Base-by-base conservation (phyloP, 2,888 invertebrate genomes). In the Rambutsinella grinnellia region DNA sequence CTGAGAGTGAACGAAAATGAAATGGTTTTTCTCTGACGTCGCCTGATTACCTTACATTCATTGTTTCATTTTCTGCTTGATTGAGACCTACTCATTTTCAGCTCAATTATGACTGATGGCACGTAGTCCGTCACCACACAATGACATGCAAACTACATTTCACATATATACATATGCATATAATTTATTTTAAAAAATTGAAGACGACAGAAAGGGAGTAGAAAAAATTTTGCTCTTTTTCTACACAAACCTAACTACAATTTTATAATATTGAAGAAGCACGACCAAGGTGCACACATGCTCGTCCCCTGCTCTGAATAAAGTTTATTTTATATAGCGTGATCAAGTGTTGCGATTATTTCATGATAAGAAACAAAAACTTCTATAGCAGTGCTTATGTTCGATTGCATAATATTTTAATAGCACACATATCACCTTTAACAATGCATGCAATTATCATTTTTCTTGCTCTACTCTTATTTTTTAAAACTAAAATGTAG, bases 401-500 rank as follows among this genome's bases (percentile, higher is more conserved):
- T 47, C 17, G 46, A 60, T 74, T 74, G 74, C 74, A 74, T 74
- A 74, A 74, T 60, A 65, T 49, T 61, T 72, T 67, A 67, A 67
- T 74, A 56, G 74, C 61, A 47, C 36, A 8, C 28, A 56, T 61
- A 74, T 61, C 74, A 74, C 74, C 66, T 74, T 54, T 74, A 74
- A 74, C 74, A 74, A 74, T 74, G 67, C 67, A 44, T 67, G 61
- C 67, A 74, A 74, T 74, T 74, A 74, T 74, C 28, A 74, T 74
- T 66, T 49, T 66, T 49, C 72, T 47, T 49, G 56, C 46, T 68
- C 51, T 61, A 51, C 60, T 61, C 54, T 28, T 57, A 60, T 60
- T 60, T 60, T 5, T 19, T 53, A 53, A n/a, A 53, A 53, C 2
- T 53, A n/a, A 53, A 53, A 53, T n/a, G n/a, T n/a, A n/a, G n/a